Base-by-base conservation (phyloP, 1,140 invertebrate genomes). In the Lucilia sericata region DNA sequence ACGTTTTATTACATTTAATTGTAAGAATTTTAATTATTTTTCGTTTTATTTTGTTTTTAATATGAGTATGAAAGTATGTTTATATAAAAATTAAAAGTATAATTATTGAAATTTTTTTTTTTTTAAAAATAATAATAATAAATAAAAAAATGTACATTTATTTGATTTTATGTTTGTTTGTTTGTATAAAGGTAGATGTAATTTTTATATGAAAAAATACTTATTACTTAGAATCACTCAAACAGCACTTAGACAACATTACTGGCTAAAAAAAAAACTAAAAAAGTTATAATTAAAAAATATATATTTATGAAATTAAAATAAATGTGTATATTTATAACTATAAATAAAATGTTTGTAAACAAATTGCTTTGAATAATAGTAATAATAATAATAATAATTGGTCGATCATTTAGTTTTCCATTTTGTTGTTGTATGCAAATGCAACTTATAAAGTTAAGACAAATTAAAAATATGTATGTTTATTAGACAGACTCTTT, bases 161-260 rank as follows among this genome's bases (percentile, higher is more conserved):
- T 42, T 42, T 42, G 42, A 42, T 42, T 42, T 30, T 30, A 30
- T 42, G 42, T 42, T 42, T 42, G 42, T 42, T 42, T 42, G 42
- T 42, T 42, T 42, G 42, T 55, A 55, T 55, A 55, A 17, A 55
- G 51, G 17, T 55, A 55, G 17, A 17, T 55, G 17, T 55, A 55
- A 55, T 55, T 55, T 30, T 55, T 55, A 17, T 55, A 55, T 55
- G 10, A 70, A 21, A 65, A 78, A 80, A 80, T 80, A 80, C 76
- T 80, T 80, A 80, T 80, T 80, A 80, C n/a, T 80, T 80, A 80
- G 76, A 80, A 80, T 80, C 76, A 80, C 76, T 80, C 76, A 49
- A 17, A 80, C 47, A 80, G 76, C 76, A 80, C 76, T 80, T 80
- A 42, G 42, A 80, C 19, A 80, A 51, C 42, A 80, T 80, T 80